Evolutionary conservation across 2,888 invertebrate species (phyloP), one percentile per base, ranked within the genome.

Genomic region (Itoplectis maculator): DNA sequence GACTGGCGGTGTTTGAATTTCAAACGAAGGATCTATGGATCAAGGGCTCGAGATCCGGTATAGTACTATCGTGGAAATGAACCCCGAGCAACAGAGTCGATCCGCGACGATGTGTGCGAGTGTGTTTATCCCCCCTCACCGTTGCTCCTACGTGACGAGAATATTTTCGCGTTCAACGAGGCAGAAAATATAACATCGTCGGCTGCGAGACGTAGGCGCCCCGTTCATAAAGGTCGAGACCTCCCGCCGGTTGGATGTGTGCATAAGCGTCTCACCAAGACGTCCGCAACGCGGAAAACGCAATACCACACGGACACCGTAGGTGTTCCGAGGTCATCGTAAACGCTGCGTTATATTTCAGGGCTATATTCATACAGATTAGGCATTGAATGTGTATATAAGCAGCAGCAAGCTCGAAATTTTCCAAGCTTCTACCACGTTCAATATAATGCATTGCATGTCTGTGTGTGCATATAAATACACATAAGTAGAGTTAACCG

Each of bases 171-270:
- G 51, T 72, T 65, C 47, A 66, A 37, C 66, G 66, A 51, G 37
- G 75, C 70, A 61, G 65, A 79, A 75, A 72, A 75, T 79, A 72
- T 72, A 82, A 72, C 65, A 37, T 18, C 70, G 70, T 20, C 37
- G 59, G 11, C 15, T 13, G 51, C 3, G 51, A 66, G 70, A 79
- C 79, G 75, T 79, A 68, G 79, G 75, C 61, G 75, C 18, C 15
- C n/a, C 47, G 75, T 72, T 75, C 75, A 79, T 79, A 79, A 79
- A 82, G 82, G 82, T 82, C 79, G 75, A 45, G 51, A 70, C 59
- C 79, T 79, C 75, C 49, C 61, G 72, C 18, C 59, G 37, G 35
- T 23, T 79, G 65, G 74, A 78, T 72, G 49, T 45, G 45, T 3
- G 18, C 13, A 18, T 18, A 42, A 63, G 42, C 63, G n/a, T 18